Evolutionary conservation across 2,888 invertebrate species (phyloP).

Genomic region (Amphipoea oculea): DNA sequence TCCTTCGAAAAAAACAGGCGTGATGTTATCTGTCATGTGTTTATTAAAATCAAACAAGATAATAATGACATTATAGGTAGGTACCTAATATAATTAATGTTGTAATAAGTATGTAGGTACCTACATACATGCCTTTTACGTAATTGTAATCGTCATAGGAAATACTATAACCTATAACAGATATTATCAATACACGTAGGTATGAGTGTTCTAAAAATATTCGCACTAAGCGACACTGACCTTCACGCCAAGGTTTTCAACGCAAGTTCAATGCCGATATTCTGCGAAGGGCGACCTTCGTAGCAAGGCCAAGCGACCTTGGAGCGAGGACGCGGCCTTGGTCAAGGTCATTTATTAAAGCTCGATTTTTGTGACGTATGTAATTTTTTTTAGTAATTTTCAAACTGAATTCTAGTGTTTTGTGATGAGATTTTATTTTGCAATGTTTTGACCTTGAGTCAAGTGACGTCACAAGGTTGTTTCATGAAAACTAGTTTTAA

Average conservation of each 20-base stretch:
- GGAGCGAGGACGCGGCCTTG: slow-evolving; percentile 67
- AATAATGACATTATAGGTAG: background rate
- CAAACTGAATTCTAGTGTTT: background rate
- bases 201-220: slow-evolving; percentile 42
- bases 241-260: slow-evolving; percentile 65
- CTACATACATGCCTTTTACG: background rate
- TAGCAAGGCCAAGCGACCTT: slow-evolving; percentile 70
- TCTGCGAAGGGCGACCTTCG: slow-evolving; percentile 70
- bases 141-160: slow-evolving; percentile 8
- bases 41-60: background rate
- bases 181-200: background rate
- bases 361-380: background rate
- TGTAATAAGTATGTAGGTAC: background rate
- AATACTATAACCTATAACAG: background rate
- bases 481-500: background rate
- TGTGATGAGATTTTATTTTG: background rate
- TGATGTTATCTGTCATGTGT: background rate
- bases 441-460: slow-evolving; percentile 29
- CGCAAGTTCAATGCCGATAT: slow-evolving; percentile 44
- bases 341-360: slow-evolving; percentile 27
- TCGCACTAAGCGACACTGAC: slow-evolving; percentile 39
- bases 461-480: slow-evolving; percentile 39
- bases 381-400: background rate
- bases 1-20: background rate
- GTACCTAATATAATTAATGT: background rate